Evolutionary conservation across 1,140 invertebrate genomes (phyloP).

Genomic region (Pseudomyrmex pallidus): DNA sequence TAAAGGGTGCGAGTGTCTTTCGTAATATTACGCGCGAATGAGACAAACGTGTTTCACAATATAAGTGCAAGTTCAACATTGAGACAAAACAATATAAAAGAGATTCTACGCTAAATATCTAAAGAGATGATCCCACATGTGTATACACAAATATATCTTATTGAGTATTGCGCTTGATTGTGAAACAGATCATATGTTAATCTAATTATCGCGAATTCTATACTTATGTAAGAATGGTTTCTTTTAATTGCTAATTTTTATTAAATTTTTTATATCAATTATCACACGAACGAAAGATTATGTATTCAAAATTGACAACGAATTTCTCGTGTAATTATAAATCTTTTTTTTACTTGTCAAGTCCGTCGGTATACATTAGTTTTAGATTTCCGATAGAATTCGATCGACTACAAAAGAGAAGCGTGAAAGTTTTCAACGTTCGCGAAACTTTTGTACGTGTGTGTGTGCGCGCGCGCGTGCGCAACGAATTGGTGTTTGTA

Average conservation of each 20-base stretch:
- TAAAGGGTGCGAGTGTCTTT: not conserved
- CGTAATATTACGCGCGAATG: not conserved
- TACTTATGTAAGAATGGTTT: not conserved
- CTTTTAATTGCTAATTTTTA: too few relatives aligned
- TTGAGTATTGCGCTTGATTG: too few relatives aligned
- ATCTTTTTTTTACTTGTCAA: not conserved
- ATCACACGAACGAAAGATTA: not conserved
- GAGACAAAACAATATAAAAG: slow-evolving; percentile 4
- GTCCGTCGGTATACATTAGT: slow-evolving; percentile 43
- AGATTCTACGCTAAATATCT: not conserved
- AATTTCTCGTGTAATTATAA: not conserved
- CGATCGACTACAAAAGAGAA: slow-evolving; percentile 47
- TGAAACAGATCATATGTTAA: too few relatives aligned
- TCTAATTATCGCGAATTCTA: too few relatives aligned
- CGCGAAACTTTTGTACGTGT: slow-evolving; percentile 69
- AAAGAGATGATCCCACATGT: not conserved
- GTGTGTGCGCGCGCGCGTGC: not conserved
- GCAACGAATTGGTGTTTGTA: slow-evolving; percentile 66
- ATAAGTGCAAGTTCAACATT: not conserved
- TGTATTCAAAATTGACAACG: not conserved
- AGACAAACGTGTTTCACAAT: not conserved
- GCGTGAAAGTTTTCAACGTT: slow-evolving; percentile 71
- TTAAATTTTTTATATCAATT: too few relatives aligned
- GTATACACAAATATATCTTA: too few relatives aligned
- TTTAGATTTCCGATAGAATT: slow-evolving; percentile 65